Evolutionary conservation across 2,797 vertebrate species (phyloP), one percentile per base, ranked within the genome.

Genomic region (Acrossocheilus fasciatus): DNA sequence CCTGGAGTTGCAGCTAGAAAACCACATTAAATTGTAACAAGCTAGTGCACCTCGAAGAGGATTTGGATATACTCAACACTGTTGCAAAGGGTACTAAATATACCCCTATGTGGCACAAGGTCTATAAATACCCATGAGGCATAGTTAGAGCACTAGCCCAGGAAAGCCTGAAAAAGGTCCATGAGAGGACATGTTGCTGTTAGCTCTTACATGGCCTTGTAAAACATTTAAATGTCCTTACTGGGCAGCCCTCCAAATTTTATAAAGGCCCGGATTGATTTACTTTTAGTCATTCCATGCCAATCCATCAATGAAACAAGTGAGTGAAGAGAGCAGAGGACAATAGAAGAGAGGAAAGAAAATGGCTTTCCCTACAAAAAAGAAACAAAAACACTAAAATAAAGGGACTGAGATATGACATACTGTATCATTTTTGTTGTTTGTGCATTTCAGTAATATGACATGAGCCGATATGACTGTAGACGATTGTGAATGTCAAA

Each of bases 281-380:
- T 76, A 72, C 45, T 85, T 52, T 70, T n/a, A 79, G 20, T 76
- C 39, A 62, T 87, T 54, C 57, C 68, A 50, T 41, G 18, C 57
- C 50, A 43, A 86, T 76, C 20, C 39, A 85, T 87, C 86, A 85
- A 83, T 86, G 70, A 90, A 69, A 41, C 69, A 57, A 80, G 57
- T 17, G 75, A 73, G 9, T 64, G 45, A 18, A 50, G 11, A 41
- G 34, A 74, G 69, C 39, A 41, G 6, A 39, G 30, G n/a, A 39
- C 12, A 83, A 69, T 50, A 15, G 41, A 5, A 80, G 69, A 41
- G 43, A 64, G 57, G 41, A 26, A 62, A 30, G 36, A 45, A 72
- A 81, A 68, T 14, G 12, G 5, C 17, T 47, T 5, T 80, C 39
- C 57, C 39, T 23, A 14, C 78, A 45, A 34, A 57, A 23, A 30